phyloP scores from a whole-genome alignment of 2,113 vertebrate species.

The Rhynchopsitta pachyrhyncha region DNA sequence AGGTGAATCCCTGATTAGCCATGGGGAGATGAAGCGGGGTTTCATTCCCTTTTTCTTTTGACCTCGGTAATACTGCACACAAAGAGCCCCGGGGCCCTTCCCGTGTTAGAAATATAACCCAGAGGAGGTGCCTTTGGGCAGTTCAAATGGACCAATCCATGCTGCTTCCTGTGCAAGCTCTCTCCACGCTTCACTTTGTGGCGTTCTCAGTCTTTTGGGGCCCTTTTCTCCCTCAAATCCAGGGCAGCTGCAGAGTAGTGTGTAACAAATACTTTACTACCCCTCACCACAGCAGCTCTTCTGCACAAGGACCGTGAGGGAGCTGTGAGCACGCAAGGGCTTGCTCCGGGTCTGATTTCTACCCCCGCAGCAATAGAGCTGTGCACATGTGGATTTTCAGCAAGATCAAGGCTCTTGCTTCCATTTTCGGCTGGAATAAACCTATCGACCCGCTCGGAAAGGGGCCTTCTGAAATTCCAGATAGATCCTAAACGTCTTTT shows the following conservation, averaged over 20 bases:
- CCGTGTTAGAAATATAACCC: background rate
- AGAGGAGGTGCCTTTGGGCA: background rate
- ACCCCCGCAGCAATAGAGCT: background rate
- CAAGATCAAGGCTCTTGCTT: background rate
- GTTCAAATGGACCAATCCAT: background rate
- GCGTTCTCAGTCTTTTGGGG: background rate
- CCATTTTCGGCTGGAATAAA: background rate
- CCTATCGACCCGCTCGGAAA: background rate
- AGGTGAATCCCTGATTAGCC: conserved; percentile 44
- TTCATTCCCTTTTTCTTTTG: background rate
- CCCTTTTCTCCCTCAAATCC: background rate
- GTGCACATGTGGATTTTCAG: background rate
- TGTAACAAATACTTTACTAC: background rate
- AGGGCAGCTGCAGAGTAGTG: background rate
- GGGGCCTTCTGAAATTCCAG: background rate
- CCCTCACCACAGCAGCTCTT: background rate
- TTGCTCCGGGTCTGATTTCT: background rate
- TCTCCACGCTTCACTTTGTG: background rate
- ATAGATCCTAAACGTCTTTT: background rate
- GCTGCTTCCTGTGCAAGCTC: background rate
- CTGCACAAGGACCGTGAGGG: background rate
- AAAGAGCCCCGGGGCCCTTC: background rate
- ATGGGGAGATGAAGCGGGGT: background rate
- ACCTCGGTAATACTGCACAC: background rate
- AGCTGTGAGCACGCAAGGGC: background rate